Evolutionary conservation across 30 jellyfish, hydroid and myxozoan species (phyloP), one percentile per base, ranked within the genome.

Genomic region (Cassiopea andromeda): DNA sequence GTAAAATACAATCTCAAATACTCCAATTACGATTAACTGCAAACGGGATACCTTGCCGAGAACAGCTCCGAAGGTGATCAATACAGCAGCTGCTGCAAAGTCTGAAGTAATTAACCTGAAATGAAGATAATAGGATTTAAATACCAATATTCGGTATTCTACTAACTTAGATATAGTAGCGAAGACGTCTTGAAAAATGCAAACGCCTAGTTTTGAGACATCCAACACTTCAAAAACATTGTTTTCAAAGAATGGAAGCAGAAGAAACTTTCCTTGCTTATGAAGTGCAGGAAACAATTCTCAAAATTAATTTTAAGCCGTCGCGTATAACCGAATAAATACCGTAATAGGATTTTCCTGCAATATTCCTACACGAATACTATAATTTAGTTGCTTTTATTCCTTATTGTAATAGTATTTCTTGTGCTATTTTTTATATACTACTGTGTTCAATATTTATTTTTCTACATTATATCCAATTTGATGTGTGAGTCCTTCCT

Each of bases 61-160:
- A 46, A 96, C 93, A 18, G 97, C 99, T 13, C 99, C 99, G 76
- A 88, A 96, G 5, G 99, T 38, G 19, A 96, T 88, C 81, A 92
- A 66, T 27, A 96, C 94, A 9, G 98, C 90, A 2, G 97, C 97
- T 15, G 97, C 97, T 1, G 99, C 97, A 66, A 87, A 96, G 74
- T 94, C 98, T 1, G 98, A 87, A 7, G 96, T 90, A 57, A 94
- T 90, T 90, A 94, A 60, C 77, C 98, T 94, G 57, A 17, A 72
- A 64, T 7, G 57, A 66, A 49, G 50, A 50, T 18, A 81, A n/a
- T n/a, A n/a, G n/a, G n/a, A n/a, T n/a, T n/a, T n/a, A n/a, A n/a
- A n/a, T n/a, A n/a, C n/a, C n/a, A n/a, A n/a, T n/a, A n/a, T n/a
- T n/a, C n/a, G n/a, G n/a, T n/a, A n/a, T n/a, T n/a, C n/a, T n/a